phyloP scores from a whole-genome alignment of 23 tunicate genomes.

The Trididemnum miniatum region DNA sequence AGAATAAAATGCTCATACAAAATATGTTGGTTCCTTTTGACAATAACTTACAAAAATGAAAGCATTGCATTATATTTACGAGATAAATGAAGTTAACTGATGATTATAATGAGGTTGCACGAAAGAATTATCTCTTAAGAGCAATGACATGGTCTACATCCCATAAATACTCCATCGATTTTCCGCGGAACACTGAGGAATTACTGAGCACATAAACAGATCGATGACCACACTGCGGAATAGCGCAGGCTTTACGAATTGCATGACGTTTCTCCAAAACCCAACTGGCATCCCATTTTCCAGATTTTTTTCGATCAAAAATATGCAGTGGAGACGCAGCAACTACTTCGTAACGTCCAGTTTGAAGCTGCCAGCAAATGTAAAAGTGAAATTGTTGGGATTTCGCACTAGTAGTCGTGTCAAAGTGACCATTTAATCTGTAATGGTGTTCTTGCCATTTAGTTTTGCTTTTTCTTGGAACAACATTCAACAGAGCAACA shows the following conservation, averaged over 20 bases:
- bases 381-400: conserved; percentile 72
- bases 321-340: conserved; percentile 67
- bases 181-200: conserved; percentile 54
- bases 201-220: conserved; percentile 61
- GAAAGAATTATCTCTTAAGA: conserved; percentile 30
- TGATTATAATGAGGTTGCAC: too few species aligned
- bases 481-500: conserved; percentile 61
- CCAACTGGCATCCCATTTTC: conserved; percentile 61
- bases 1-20: too few species aligned
- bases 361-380: conserved; percentile 68
- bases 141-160: conserved; percentile 61
- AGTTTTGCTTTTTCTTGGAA: conserved; percentile 38
- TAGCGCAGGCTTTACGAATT: conserved; percentile 43
- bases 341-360: conserved; percentile 94
- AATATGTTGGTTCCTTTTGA: too few species aligned
- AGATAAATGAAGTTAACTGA: too few species aligned
- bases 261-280: conserved; percentile 14
- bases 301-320: conserved; percentile 40
- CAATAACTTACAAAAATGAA: too few species aligned
- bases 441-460: conserved; percentile 30
- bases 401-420: conserved; percentile 30
- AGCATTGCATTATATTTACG: too few species aligned
- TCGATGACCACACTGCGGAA: conserved; percentile 30
- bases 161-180: conserved; percentile 62
- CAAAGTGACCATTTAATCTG: conserved; percentile 19